Percentiles rank a stretch among this genome's conserved stretches.
Conservation (phyloP, 2,113 vertebrate genomes). For the Tupaia tana region DNA sequence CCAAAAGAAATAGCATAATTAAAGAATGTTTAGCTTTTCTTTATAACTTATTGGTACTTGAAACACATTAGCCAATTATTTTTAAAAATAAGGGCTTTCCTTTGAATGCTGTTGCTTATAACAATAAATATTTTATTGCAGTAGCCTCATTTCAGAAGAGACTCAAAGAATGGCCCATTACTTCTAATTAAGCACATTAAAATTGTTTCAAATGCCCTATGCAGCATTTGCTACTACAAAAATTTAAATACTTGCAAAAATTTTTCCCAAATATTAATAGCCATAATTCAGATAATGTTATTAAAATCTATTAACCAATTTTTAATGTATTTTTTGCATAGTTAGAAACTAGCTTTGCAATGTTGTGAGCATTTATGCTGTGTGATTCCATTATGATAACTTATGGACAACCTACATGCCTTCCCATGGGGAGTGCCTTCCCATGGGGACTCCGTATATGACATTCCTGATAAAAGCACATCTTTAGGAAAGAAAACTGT, state of each 20-base stretch:
- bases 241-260: conserved; percentile 19
- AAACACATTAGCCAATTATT: conserved; percentile 55
- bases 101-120: conserved; percentile 55
- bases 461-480: background rate
- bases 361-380: background rate
- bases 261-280: background rate
- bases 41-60: background rate
- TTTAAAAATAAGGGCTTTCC: conserved; percentile 66
- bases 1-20: background rate
- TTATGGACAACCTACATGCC: too few relatives aligned
- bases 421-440: too few relatives aligned
- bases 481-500: background rate
- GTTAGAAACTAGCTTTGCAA: conserved; percentile 5
- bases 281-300: background rate
- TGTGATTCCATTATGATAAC: background rate
- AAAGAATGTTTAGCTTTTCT: background rate
- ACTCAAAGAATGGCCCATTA: conserved; percentile 80
- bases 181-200: conserved; percentile 84
- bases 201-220: conserved; percentile 30
- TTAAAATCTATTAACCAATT: background rate
- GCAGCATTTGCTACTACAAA: conserved; percentile 41
- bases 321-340: background rate
- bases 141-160: conserved; percentile 9
- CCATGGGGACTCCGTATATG: background rate
- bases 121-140: conserved; percentile 75